Conservation (phyloP, 2,888 invertebrate genomes). For the Odiellus spinosus region DNA sequence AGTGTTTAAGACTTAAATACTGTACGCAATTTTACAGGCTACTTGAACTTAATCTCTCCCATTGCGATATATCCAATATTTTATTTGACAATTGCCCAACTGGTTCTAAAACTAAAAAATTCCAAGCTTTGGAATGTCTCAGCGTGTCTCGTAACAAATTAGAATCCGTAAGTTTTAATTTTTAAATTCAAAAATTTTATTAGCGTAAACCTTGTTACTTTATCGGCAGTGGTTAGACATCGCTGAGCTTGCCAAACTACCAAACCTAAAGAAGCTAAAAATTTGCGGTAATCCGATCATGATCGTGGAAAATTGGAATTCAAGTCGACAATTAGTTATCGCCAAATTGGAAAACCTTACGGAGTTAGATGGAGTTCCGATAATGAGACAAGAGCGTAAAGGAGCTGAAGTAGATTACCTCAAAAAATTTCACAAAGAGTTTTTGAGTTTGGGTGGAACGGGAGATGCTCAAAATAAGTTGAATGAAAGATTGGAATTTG, state of each 20-base stretch:
- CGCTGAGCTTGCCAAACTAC: conserved; percentile 65
- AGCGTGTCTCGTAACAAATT: too few relatives aligned
- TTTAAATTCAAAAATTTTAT: not conserved
- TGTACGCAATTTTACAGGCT: too few relatives aligned
- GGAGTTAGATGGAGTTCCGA: conserved; percentile 7
- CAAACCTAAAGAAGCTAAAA: conserved; percentile 47
- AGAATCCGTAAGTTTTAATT: conserved; percentile 2
- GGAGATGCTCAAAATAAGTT: conserved; percentile 25
- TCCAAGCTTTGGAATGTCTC: too few relatives aligned
- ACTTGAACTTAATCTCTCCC: too few relatives aligned
- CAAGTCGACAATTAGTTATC: conserved; percentile 59
- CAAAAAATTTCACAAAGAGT: conserved; percentile 44
- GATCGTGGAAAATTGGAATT: conserved; percentile 44
- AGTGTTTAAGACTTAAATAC: too few relatives aligned
- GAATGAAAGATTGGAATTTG: conserved; percentile 36
- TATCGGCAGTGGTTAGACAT: conserved; percentile 58
- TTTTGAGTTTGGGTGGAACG: conserved; percentile 32
- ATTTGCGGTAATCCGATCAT: conserved; percentile 54
- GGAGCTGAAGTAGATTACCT: conserved; percentile 84
- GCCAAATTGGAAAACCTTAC: conserved; percentile 47
- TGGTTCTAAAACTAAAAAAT: too few relatives aligned
- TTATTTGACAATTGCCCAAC: too few relatives aligned
- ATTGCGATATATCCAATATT: too few relatives aligned
- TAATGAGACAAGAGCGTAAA: conserved; percentile 44
- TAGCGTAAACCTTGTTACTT: conserved; percentile 6